Base-by-base conservation (phyloP, 92 coral and sea anemone species). In the Parazoanthus darwini region DNA sequence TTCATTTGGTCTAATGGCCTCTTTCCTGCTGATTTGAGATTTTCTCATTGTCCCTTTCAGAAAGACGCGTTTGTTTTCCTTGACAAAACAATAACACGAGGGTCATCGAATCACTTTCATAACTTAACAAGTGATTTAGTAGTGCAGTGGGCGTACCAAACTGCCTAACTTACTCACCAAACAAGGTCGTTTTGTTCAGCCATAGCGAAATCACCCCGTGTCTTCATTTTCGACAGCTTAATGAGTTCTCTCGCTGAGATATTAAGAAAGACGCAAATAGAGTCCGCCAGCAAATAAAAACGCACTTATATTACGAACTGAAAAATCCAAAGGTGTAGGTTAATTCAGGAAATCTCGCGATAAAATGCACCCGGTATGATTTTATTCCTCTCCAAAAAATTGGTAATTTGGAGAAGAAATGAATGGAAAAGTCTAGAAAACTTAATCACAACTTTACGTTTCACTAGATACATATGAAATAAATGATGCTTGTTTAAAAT, bases 81-180 rank as follows among this genome's bases (percentile, higher is more conserved):
- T 72, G 50, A 70, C 13, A 39, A 48, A 70, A 71, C 68, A 22
- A 48, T 48, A 84, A 84, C 33, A 84, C 0, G 23, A 7, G 6
- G 11, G 26, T 11, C 42, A 22, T 72, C 43, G 18, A 22, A 8
- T 82, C 25, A 67, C 7, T 65, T 8, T 42, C 13, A 48, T 71
- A 71, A 33, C 35, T 26, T 48, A 22, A 63, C 43, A 46, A 25
- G 35, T 44, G 63, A 66, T 67, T 35, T 44, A 84, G 87, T 71
- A 25, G 78, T 84, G 87, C 46, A 25, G 78, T 84, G 87, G 78
- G 78, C 10, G 42, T 43, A 68, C 29, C 23, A 66, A 83, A 68
- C 78, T 3, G 46, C 78, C 37, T 74, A 13, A 11, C 15, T 74
- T 74, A 36, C 39, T 8, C 13, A 14, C 59, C 8, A 74, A 22